A percentile compares a stretch with the other conserved stretches of the same genome.
Evolutionary conservation across 2,113 vertebrate species (phyloP).

Genomic region (Coreoperca whiteheadi): DNA sequence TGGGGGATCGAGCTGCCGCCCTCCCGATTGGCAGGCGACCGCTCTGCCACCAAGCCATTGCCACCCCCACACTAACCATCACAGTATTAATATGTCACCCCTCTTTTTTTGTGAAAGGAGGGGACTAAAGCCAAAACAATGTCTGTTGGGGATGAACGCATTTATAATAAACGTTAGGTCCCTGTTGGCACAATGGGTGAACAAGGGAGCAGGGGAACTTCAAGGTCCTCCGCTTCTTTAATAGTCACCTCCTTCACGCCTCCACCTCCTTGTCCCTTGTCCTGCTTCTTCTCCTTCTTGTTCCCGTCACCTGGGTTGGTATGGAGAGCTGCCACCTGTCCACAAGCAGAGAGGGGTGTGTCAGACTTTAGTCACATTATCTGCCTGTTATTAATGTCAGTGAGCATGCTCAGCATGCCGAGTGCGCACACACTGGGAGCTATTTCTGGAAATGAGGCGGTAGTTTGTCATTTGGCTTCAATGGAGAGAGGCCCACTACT

Average conservation of each 20-base stretch:
- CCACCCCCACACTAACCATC: neutral
- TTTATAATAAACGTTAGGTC: too few species aligned
- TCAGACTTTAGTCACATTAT: neutral
- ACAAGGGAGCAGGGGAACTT: neutral
- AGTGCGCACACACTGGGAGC: conserved; percentile 7
- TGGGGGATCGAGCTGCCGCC: too few species aligned
- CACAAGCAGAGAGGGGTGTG: neutral
- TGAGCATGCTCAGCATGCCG: neutral
- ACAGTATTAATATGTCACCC: too few species aligned
- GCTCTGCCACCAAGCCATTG: too few species aligned
- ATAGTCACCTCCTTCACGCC: conserved; percentile 77
- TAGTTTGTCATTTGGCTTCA: conserved; percentile 9
- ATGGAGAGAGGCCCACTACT: conserved; percentile 20
- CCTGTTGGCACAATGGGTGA: neutral
- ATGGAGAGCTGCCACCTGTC: conserved; percentile 37
- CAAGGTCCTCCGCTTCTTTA: neutral
- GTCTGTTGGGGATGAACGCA: neutral
- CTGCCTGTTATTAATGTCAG: neutral
- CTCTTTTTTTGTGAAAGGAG: neutral
- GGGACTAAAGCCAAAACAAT: too few species aligned
- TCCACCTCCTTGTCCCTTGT: conserved; percentile 53
- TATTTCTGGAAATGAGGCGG: conserved; percentile 58
- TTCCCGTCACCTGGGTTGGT: conserved; percentile 59
- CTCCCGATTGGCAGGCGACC: too few species aligned
- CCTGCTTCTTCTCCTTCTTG: conserved; percentile 78